These are phyloP conservation scores for Lutjanus erythropterus DNA, from an alignment of 2,113 vertebrate species.

Conservation along the genomic window DNA sequence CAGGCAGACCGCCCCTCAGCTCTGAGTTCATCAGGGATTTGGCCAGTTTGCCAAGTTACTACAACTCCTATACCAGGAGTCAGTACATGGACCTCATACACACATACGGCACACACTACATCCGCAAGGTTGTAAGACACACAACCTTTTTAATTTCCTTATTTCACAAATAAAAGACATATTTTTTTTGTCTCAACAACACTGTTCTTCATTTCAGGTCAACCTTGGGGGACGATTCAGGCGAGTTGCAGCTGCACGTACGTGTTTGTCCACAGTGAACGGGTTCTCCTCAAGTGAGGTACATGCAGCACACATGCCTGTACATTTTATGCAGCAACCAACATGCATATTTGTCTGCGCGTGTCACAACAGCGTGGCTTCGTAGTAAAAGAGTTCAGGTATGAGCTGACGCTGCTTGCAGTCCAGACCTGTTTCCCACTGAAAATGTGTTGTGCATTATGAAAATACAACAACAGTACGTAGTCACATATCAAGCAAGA, in stretches of 20 bases:
- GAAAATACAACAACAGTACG: too few species aligned
- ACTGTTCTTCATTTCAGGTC: constrained; percentile 28
- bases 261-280: constrained; percentile 56
- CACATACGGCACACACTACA: constrained; percentile 77
- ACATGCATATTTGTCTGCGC: too few species aligned
- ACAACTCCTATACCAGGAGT: background rate
- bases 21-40: constrained; percentile 44
- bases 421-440: too few species aligned
- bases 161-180: background rate
- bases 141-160: background rate
- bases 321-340: too few species aligned
- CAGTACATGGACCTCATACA: constrained; percentile 53
- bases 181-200: background rate
- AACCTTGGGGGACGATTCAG: constrained; percentile 55
- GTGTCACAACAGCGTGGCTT: too few species aligned
- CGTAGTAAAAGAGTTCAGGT: too few species aligned
- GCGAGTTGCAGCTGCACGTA: constrained; percentile 58
- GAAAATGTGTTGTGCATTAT: too few species aligned
- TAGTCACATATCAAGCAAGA: too few species aligned
- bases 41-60: constrained; percentile 37
- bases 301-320: background rate
- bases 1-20: constrained; percentile 31
- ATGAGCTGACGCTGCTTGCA: too few species aligned
- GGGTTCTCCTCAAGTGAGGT: constrained; percentile 12
- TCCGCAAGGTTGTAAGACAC: constrained; percentile 53